phyloP scores from a whole-genome alignment of 2,797 vertebrate species.

The Masticophis lateralis region DNA sequence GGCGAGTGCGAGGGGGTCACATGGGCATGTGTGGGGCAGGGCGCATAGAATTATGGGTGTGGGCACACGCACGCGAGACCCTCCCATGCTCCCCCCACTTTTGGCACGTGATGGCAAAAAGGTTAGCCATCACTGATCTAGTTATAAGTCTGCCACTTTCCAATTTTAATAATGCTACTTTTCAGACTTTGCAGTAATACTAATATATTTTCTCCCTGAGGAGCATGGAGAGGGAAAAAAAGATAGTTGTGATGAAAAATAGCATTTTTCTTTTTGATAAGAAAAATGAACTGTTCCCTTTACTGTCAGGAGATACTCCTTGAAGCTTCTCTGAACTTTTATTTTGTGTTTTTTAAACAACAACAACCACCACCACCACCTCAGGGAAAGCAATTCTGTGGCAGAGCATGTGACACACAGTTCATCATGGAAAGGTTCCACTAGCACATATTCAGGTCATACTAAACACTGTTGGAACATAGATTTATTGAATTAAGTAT shows the following conservation, averaged over 20 bases:
- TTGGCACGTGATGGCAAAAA: too few relatives aligned
- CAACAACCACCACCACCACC: too few relatives aligned
- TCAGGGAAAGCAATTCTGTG: neutral
- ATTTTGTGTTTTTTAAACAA: neutral
- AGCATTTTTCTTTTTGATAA: neutral
- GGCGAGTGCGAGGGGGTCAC: too few relatives aligned
- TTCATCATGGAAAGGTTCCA: neutral
- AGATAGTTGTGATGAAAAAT: neutral
- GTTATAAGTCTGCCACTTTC: neutral
- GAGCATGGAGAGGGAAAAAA: neutral
- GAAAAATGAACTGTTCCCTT: neutral
- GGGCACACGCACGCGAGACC: too few relatives aligned
- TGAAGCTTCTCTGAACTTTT: neutral
- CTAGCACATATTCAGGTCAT: neutral
- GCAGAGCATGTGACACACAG: too few relatives aligned
- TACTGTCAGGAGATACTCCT: neutral
- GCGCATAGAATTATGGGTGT: too few relatives aligned
- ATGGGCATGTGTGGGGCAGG: too few relatives aligned
- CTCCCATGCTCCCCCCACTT: too few relatives aligned
- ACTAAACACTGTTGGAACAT: neutral
- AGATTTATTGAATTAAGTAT: neutral
- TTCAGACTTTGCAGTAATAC: neutral
- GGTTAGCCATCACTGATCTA: neutral
- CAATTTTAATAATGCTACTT: neutral
- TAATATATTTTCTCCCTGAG: neutral